Percentiles rank a stretch among this genome's conserved stretches.
Evolutionary conservation across 2,113 vertebrate species (phyloP).

Genomic region (Neolamprologus ventralis): DNA sequence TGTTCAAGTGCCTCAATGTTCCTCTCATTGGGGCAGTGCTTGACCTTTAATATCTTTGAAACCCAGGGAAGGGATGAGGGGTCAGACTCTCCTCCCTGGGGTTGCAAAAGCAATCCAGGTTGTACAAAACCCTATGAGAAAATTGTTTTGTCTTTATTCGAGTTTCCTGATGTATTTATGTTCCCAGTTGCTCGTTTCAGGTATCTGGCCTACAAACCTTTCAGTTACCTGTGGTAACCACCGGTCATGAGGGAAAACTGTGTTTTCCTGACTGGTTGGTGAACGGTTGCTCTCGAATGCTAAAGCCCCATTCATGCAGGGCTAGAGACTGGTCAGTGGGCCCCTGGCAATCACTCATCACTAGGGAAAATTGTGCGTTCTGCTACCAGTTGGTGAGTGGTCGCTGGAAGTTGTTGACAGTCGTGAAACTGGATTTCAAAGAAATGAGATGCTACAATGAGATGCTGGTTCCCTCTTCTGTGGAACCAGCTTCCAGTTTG

Average conservation of each 20-base stretch:
- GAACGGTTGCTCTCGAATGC: rapidly evolving
- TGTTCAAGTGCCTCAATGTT: not conserved
- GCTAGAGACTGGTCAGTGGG: not conserved
- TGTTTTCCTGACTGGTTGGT: not conserved
- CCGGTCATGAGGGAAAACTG: not conserved
- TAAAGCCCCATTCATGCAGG: not conserved
- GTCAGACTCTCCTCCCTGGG: not conserved
- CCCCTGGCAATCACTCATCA: not conserved
- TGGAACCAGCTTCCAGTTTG: no score
- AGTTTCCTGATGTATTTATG: not conserved
- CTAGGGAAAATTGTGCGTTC: not conserved
- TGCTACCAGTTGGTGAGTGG: not conserved
- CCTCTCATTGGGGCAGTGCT: not conserved
- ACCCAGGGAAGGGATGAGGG: not conserved
- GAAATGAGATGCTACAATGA: not conserved
- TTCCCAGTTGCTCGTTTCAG: not conserved
- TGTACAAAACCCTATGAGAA: not conserved
- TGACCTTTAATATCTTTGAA: not conserved
- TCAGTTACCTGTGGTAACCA: not conserved
- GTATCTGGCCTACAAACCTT: not conserved
- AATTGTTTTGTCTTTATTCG: not conserved
- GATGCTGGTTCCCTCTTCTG: no score
- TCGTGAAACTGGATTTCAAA: not conserved
- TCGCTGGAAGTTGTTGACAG: not conserved
- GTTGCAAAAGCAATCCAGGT: not conserved